Percentiles rank a stretch among this genome's conserved stretches.
phyloP scores from a whole-genome alignment of 1,140 invertebrate genomes.

The Hyles euphorbiae region DNA sequence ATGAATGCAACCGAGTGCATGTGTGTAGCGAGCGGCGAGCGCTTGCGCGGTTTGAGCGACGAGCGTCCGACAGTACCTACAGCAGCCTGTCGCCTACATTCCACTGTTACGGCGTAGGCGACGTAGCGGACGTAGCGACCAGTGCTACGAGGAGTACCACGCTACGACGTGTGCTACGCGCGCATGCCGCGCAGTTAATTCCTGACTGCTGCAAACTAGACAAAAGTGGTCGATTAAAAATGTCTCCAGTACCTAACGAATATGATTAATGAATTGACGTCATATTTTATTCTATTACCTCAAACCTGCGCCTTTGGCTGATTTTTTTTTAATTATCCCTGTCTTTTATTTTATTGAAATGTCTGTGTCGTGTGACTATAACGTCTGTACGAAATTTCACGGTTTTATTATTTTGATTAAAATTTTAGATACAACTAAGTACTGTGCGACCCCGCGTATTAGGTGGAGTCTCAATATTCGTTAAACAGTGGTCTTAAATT shows the following conservation, averaged over 20 bases:
- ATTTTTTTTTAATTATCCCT: slow-evolving; percentile 64
- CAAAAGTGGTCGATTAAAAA: slow-evolving; percentile 51
- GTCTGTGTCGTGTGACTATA: slow-evolving; percentile 54
- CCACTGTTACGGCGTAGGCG: slow-evolving; percentile 3
- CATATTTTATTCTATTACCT: slow-evolving; percentile 72
- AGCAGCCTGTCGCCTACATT: not conserved
- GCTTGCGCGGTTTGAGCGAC: slow-evolving; percentile 20
- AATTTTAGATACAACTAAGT: slow-evolving; percentile 71
- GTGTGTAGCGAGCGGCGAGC: slow-evolving; percentile 47
- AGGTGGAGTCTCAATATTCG: slow-evolving; percentile 53
- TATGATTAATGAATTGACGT: slow-evolving; percentile 75
- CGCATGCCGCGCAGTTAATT: slow-evolving; percentile 18
- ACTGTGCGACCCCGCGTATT: slow-evolving; percentile 56
- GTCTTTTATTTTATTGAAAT: slow-evolving; percentile 65
- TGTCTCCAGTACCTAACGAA: slow-evolving; percentile 65
- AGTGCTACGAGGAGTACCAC: not conserved
- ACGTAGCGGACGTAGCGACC: not conserved
- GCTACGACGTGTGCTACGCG: slow-evolving; percentile 14
- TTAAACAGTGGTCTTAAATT: slow-evolving; percentile 71
- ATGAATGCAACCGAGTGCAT: slow-evolving; percentile 66
- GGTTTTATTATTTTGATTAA: slow-evolving; percentile 61
- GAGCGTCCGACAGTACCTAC: not conserved
- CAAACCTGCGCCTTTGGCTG: slow-evolving; percentile 68
- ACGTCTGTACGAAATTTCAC: slow-evolving; percentile 55
- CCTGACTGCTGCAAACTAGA: slow-evolving; percentile 48